phyloP scores from a whole-genome alignment of 2,888 invertebrate genomes.

The Leptogaster cylindrica region DNA sequence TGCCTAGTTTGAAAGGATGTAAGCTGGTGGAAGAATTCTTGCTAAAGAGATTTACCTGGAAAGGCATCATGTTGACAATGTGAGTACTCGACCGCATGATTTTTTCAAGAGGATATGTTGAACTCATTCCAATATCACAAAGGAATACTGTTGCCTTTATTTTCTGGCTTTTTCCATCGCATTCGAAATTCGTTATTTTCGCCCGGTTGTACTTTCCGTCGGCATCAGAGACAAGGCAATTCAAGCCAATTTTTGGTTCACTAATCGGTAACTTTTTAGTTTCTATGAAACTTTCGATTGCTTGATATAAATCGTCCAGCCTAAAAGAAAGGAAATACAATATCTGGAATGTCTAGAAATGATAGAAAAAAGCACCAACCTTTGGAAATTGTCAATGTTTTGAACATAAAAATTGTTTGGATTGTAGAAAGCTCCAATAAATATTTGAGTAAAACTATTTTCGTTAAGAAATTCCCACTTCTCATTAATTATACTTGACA shows the following conservation, averaged over 20 bases:
- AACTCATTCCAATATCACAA: conserved; percentile 43
- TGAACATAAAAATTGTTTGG: conserved; percentile 44
- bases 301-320: conserved; percentile 32
- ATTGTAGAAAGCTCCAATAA: conserved; percentile 39
- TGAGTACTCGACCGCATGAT: conserved; percentile 15
- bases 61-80: conserved; percentile 40
- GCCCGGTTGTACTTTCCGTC: conserved; percentile 42
- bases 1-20: conserved; percentile 33
- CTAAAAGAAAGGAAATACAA: conserved; percentile 26
- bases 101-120: conserved; percentile 1
- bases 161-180: conserved; percentile 17
- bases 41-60: conserved; percentile 33
- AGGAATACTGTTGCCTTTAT: conserved; percentile 42
- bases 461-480: conserved; percentile 38
- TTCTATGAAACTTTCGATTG: conserved; percentile 31
- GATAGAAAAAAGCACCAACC: no score
- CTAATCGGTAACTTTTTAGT: background rate
- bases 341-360: background rate
- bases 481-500: conserved; percentile 19
- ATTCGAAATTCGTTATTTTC: conserved; percentile 44
- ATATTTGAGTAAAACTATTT: conserved; percentile 33
- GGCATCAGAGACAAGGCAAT: conserved; percentile 42
- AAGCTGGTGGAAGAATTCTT: background rate
- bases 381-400: conserved; percentile 21
- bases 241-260: conserved; percentile 41